Percentiles rank a stretch among this genome's conserved stretches.
Evolutionary conservation across 2,113 vertebrate genomes (phyloP).

Genomic region (Hipposideros armiger): DNA sequence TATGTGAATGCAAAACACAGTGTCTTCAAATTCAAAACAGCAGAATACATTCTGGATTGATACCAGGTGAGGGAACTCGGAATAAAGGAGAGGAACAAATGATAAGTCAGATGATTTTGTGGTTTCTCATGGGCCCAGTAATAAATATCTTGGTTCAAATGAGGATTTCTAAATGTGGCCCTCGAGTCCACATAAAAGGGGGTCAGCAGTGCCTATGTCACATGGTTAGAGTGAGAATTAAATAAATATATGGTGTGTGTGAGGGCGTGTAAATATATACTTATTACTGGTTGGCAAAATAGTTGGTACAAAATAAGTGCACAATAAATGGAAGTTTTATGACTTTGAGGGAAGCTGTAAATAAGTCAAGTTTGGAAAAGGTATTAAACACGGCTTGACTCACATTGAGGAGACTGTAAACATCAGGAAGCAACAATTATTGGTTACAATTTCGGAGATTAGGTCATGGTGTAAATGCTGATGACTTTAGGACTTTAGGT

Average conservation of each 20-base stretch:
- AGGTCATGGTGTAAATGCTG: not conserved
- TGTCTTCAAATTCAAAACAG: conserved; percentile 17
- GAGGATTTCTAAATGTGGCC: not conserved
- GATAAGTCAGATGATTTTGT: not conserved
- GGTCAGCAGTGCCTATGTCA: not conserved
- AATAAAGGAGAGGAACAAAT: not conserved
- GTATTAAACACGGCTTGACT: not conserved
- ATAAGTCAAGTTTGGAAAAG: conserved; percentile 16
- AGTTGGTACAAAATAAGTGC: conserved; percentile 14
- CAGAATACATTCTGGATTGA: not conserved
- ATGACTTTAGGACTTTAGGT: conserved; percentile 41
- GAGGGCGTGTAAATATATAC: not conserved
- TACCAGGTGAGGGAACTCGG: not conserved
- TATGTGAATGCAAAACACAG: not conserved
- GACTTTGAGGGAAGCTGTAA: not conserved
- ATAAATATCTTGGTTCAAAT: not conserved
- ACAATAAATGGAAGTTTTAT: conserved; percentile 14
- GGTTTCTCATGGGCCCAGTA: not conserved
- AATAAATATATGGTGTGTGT: not conserved
- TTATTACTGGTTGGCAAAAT: conserved; percentile 17
- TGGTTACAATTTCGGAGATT: not conserved
- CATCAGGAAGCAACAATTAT: not conserved
- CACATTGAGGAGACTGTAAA: not conserved
- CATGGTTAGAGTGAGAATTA: not conserved
- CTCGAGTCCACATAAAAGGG: conserved; percentile 10